Percentiles rank a stretch among this genome's conserved stretches.
phyloP scores from a whole-genome alignment of 1,140 invertebrate species.

The honey bee (Apis mellifera) region Amel_HAv3.1 CM009944.2:5455001-5455500 shows the following conservation, averaged over 20 bases:
- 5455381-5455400: not conserved
- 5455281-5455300: not conserved
- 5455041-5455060: not conserved
- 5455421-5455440: too few relatives aligned
- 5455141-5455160: not conserved
- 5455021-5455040: constrained; percentile 10
- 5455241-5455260: not conserved
- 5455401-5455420: too few relatives aligned
- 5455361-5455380: too few relatives aligned
- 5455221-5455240: too few relatives aligned
- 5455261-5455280: not conserved
- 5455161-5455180: not conserved
- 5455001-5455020: not conserved
- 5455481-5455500: too few relatives aligned
- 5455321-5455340: not conserved
- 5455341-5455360: not conserved
- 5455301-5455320: not conserved
- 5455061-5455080: constrained; percentile 7
- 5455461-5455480: too few relatives aligned
- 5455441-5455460: too few relatives aligned
- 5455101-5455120: not conserved
- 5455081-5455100: not conserved
- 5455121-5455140: not conserved
- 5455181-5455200: not conserved
- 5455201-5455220: too few relatives aligned